These are phyloP conservation scores for Peromyscus polionotus DNA, from an alignment of 2,113 vertebrate species.

Conservation along the genomic window DNA sequence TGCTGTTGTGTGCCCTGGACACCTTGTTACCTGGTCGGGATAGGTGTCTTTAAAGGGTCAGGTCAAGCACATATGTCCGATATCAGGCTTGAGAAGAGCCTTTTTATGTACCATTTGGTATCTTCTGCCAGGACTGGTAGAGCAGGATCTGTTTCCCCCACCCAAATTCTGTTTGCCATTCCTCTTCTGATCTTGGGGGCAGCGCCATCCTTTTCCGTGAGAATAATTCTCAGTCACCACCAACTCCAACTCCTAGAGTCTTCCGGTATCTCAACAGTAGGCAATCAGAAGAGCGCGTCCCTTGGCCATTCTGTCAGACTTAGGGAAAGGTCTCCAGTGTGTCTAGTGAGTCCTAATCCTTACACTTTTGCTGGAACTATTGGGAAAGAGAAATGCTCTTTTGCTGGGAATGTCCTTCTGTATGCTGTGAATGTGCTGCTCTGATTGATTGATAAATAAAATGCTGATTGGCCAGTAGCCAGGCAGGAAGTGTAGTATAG, in stretches of 20 bases:
- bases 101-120: not conserved
- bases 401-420: not conserved
- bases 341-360: not conserved
- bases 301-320: not conserved
- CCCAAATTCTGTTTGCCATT: not conserved
- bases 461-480: too few species aligned
- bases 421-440: too few species aligned
- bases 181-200: not conserved
- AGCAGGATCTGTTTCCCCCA: not conserved
- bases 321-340: not conserved
- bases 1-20: not conserved
- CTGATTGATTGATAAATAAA: too few species aligned
- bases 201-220: not conserved
- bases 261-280: not conserved
- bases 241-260: not conserved
- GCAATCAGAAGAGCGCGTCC: not conserved
- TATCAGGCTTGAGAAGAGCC: not conserved
- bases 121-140: not conserved
- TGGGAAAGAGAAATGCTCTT: conserved; percentile 22
- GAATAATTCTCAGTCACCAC: not conserved
- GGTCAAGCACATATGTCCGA: not conserved
- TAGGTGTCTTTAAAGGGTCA: not conserved
- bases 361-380: conserved; percentile 21
- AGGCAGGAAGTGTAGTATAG: too few species aligned
- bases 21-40: not conserved